phyloP scores from a whole-genome alignment of 2,888 invertebrate genomes.

The Drosophila neonasuta region DNA sequence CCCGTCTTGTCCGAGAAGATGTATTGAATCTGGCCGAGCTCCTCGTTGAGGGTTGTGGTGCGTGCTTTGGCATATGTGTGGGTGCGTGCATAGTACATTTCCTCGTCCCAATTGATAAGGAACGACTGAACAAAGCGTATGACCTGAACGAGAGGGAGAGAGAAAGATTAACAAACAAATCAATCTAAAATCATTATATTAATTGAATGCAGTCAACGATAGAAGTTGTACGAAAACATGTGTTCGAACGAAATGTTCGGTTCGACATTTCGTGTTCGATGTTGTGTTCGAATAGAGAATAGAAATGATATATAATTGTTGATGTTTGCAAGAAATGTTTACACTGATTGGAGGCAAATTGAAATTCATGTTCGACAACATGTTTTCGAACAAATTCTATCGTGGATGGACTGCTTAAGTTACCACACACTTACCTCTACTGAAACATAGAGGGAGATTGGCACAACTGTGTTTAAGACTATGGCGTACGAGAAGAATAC shows the following conservation, averaged over 20 bases:
- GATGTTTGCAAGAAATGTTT: no score
- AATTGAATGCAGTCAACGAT: no score
- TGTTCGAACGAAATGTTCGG: no score
- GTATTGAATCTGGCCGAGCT: slow-evolving; percentile 99
- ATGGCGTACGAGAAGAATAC: slow-evolving; percentile 99
- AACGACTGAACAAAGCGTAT: slow-evolving; percentile 99
- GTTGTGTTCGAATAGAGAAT: no score
- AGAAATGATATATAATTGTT: no score
- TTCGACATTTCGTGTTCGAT: no score
- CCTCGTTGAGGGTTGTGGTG: slow-evolving; percentile 99
- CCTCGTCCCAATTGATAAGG: slow-evolving; percentile 99
- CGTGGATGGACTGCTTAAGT: not conserved
- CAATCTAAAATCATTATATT: no score
- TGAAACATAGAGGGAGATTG: slow-evolving; percentile 98
- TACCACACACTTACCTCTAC: slow-evolving; percentile 87
- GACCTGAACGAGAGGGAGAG: slow-evolving; percentile 84
- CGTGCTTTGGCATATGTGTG: slow-evolving; percentile 96
- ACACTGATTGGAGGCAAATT: no score
- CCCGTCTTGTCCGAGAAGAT: slow-evolving; percentile 99
- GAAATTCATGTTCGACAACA: no score
- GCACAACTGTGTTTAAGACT: slow-evolving; percentile 99
- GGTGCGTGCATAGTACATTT: slow-evolving; percentile 96
- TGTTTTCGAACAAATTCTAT: no score
- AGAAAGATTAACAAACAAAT: not conserved
- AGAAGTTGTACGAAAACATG: no score